A percentile compares a stretch with the other conserved stretches of the same genome.
phyloP scores from a whole-genome alignment of 2,888 invertebrate genomes.

The Eupithecia tripunctaria region DNA sequence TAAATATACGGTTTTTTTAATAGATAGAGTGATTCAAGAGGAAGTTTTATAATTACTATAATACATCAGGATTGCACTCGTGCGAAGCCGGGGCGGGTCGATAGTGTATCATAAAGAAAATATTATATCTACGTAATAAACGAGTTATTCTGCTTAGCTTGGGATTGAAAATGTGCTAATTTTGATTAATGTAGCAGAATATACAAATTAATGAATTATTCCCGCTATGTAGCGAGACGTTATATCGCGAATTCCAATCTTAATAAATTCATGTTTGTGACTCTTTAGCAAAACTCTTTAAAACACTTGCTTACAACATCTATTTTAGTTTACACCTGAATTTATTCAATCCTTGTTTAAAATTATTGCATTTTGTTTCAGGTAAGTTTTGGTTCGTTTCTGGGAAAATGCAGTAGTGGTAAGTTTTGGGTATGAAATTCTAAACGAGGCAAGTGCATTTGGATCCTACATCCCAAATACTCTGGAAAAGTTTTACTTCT shows the following conservation, averaged over 20 bases:
- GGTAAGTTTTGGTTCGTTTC: conserved; percentile 53
- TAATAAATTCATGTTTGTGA: not conserved
- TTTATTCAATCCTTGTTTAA: not conserved
- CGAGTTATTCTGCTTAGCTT: not conserved
- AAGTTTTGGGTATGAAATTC: not conserved
- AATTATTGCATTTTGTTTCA: conserved; percentile 55
- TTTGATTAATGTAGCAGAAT: no score
- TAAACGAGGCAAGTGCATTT: not conserved
- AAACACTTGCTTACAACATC: no score
- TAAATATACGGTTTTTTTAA: no score
- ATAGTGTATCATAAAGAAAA: no score
- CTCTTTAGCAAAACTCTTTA: not conserved
- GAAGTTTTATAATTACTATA: no score
- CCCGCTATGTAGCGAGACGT: no score
- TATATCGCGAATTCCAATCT: no score
- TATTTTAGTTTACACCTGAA: not conserved
- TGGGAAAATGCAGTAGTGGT: conserved; percentile 18
- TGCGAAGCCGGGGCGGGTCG: no score
- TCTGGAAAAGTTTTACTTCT: no score
- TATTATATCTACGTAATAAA: not conserved
- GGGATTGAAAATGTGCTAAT: not conserved
- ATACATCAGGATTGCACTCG: no score
- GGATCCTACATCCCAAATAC: not conserved
- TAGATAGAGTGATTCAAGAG: no score
- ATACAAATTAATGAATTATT: no score